phyloP scores from a whole-genome alignment of 2,113 vertebrate species.

The Mustela lutreola region DNA sequence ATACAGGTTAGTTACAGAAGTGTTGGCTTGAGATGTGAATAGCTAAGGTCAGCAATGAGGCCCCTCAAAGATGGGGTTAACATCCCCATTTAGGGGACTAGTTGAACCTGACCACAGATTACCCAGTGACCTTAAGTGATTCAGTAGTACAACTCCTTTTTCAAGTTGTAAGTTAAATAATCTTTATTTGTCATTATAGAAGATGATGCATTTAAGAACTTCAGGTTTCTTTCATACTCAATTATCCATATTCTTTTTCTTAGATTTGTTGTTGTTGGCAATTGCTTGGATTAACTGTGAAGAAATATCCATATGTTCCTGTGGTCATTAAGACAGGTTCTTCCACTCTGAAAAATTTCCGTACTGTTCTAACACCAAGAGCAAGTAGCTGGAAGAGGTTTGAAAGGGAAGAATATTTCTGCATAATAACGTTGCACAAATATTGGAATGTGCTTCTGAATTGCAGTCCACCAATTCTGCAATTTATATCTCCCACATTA shows the following conservation, averaged over 20 bases:
- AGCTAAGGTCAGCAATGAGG: neutral
- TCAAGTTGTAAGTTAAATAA: neutral
- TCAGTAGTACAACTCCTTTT: neutral
- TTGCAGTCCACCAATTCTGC: neutral
- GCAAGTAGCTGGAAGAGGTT: neutral
- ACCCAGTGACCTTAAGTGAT: neutral
- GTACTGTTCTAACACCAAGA: neutral
- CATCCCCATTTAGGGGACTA: neutral
- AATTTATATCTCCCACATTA: neutral
- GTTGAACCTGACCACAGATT: neutral
- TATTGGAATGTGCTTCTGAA: neutral
- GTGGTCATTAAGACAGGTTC: neutral
- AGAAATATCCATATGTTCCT: neutral
- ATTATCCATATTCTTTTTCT: neutral
- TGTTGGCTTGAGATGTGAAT: neutral
- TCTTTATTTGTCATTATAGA: neutral
- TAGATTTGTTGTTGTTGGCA: slow-evolving; percentile 67
- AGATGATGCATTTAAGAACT: neutral
- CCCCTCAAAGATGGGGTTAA: neutral
- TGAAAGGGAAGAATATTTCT: slow-evolving; percentile 41
- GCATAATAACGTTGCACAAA: neutral
- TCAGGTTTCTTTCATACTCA: neutral
- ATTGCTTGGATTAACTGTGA: slow-evolving; percentile 57
- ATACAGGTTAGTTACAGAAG: neutral
- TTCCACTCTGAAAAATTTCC: neutral